These are phyloP conservation scores for Anastrepha ludens DNA, from an alignment of 1,140 invertebrate species.

Conservation along the genomic window DNA sequence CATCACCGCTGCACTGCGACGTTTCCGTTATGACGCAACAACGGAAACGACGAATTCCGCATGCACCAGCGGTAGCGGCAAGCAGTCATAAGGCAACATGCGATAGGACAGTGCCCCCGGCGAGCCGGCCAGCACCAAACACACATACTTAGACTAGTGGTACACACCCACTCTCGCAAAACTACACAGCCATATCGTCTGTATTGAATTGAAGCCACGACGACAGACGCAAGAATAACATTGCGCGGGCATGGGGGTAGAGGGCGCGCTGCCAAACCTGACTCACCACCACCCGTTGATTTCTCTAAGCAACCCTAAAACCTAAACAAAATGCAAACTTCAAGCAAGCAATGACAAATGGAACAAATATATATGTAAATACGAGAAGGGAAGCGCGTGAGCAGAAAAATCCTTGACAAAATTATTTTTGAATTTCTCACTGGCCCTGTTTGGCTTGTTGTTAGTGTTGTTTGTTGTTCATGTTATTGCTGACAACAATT, in stretches of 20 bases:
- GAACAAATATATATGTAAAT: not conserved
- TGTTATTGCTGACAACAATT: not conserved
- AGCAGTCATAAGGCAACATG: conserved; percentile 19
- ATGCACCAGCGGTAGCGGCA: not conserved
- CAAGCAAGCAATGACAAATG: not conserved
- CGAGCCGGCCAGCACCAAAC: not conserved
- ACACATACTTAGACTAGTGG: not conserved
- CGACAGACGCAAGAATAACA: not conserved
- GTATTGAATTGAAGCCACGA: not conserved
- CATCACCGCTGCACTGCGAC: not conserved
- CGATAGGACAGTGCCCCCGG: conserved; percentile 40
- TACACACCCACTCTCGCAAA: not conserved
- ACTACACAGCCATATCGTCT: not conserved
- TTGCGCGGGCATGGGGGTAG: not conserved
- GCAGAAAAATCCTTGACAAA: conserved; percentile 17
- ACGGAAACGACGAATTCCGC: conserved; percentile 16
- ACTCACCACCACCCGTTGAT: not conserved
- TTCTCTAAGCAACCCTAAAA: not conserved
- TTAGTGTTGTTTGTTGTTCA: not conserved
- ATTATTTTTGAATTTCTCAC: conserved; percentile 25
- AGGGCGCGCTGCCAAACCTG: not conserved
- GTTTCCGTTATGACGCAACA: conserved; percentile 50
- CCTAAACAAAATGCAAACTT: not conserved
- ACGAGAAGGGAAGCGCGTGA: not conserved
- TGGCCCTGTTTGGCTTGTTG: not conserved